A percentile compares a stretch with the other conserved stretches of the same genome.
phyloP scores from a whole-genome alignment of 2,888 invertebrate genomes.

The Melolontha melolontha region DNA sequence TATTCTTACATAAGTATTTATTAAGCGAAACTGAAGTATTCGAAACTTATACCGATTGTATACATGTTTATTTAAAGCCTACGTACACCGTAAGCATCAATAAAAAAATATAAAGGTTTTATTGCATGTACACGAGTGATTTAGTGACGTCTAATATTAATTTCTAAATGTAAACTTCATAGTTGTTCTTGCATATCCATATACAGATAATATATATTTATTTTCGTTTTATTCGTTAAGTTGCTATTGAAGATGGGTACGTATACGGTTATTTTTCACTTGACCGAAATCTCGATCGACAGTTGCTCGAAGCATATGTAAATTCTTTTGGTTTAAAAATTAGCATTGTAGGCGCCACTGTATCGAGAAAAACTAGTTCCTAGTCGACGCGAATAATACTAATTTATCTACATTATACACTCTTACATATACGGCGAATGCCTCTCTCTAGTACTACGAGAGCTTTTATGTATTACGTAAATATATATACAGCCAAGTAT shows the following conservation, averaged over 20 bases:
- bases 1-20: too few species aligned
- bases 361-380: conserved; percentile 28
- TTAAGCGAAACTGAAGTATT: too few species aligned
- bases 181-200: conserved; percentile 3
- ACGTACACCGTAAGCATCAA: too few species aligned
- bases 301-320: conserved; percentile 43
- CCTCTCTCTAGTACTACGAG: background rate
- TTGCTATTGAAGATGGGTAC: background rate
- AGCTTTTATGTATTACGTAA: too few species aligned
- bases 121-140: conserved; percentile 4
- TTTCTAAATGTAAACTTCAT: background rate
- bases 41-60: too few species aligned
- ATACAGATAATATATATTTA: conserved; percentile 8
- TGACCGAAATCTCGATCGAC: conserved; percentile 36
- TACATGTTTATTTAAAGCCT: too few species aligned
- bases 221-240: conserved; percentile 6
- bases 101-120: conserved; percentile 1
- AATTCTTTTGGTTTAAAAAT: conserved; percentile 32
- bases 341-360: conserved; percentile 24
- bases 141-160: conserved; percentile 9
- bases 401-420: too few species aligned
- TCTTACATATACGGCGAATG: background rate
- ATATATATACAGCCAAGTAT: too few species aligned
- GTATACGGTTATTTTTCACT: conserved; percentile 19
- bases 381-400: background rate